phyloP scores from a whole-genome alignment of 2,113 vertebrate genomes.

The Acrocephalus kingi region DNA sequence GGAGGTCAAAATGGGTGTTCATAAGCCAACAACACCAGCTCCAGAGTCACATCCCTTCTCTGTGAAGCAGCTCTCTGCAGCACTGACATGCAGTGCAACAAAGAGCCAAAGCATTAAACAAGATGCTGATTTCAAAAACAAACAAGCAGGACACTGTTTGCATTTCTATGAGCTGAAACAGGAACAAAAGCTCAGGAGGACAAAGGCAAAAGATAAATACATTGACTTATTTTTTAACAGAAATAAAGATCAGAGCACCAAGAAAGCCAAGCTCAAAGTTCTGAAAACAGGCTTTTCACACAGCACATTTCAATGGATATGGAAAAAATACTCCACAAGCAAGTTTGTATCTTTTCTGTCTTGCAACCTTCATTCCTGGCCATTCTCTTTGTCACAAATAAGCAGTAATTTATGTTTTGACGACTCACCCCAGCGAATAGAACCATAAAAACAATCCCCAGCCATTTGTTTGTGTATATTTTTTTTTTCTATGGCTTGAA shows the following conservation, averaged over 20 bases:
- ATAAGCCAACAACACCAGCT: not conserved
- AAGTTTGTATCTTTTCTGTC: not conserved
- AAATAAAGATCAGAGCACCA: not conserved
- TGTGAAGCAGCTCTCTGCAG: not conserved
- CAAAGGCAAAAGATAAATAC: not conserved
- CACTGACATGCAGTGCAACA: not conserved
- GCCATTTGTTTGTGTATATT: slow-evolving; percentile 6
- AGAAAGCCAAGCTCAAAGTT: not conserved
- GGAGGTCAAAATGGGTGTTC: not conserved
- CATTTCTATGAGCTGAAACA: not conserved
- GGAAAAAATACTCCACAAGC: not conserved
- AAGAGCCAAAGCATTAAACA: not conserved
- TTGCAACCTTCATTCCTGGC: not conserved
- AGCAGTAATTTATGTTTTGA: slow-evolving; percentile 26
- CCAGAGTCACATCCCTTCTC: not conserved
- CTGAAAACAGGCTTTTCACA: not conserved
- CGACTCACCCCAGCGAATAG: not conserved
- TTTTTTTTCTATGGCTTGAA: not conserved
- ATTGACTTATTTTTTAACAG: not conserved
- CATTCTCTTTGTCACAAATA: slow-evolving; percentile 27
- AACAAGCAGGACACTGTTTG: not conserved
- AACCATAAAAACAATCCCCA: slow-evolving; percentile 33
- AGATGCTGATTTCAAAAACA: not conserved
- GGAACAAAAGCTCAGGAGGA: not conserved
- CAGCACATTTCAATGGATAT: not conserved